These are phyloP conservation scores for Sebastes miniatus DNA, from an alignment of 2,797 vertebrate genomes.

Conservation along the genomic window DNA sequence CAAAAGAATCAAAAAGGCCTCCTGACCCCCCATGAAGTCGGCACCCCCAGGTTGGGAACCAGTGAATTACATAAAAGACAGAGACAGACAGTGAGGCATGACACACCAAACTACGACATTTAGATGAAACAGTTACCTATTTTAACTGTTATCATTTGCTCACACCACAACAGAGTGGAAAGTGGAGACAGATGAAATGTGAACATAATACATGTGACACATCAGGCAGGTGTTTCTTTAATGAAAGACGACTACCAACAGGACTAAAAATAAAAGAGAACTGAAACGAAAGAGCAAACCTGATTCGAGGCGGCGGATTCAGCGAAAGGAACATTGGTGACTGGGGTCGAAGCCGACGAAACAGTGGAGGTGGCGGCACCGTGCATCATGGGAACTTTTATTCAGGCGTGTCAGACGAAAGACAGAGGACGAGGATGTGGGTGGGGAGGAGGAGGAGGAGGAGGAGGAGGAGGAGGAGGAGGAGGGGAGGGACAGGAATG, in stretches of 20 bases:
- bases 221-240: constrained; percentile 32
- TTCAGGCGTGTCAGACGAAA: constrained; percentile 94
- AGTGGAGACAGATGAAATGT: constrained; percentile 61
- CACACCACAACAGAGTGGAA: constrained; percentile 30
- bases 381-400: constrained; percentile 99
- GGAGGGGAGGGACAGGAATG: constrained; percentile 87
- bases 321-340: constrained; percentile 97
- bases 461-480: constrained; percentile 82
- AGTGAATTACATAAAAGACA: background rate
- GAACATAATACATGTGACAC: constrained; percentile 42
- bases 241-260: constrained; percentile 58
- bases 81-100: constrained; percentile 20
- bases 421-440: constrained; percentile 88
- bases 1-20: too few relatives aligned
- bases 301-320: constrained; percentile 96
- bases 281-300: constrained; percentile 96
- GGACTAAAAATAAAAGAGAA: constrained; percentile 84
- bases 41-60: too few relatives aligned
- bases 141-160: constrained; percentile 49
- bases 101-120: constrained; percentile 15
- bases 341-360: constrained; percentile 96
- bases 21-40: too few relatives aligned
- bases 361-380: constrained; percentile 97
- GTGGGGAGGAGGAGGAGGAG: constrained; percentile 60
- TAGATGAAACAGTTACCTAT: constrained; percentile 16